These are phyloP conservation scores for Melanotaenia boesemani DNA, from an alignment of 2,797 vertebrate species.

Conservation along the genomic window DNA sequence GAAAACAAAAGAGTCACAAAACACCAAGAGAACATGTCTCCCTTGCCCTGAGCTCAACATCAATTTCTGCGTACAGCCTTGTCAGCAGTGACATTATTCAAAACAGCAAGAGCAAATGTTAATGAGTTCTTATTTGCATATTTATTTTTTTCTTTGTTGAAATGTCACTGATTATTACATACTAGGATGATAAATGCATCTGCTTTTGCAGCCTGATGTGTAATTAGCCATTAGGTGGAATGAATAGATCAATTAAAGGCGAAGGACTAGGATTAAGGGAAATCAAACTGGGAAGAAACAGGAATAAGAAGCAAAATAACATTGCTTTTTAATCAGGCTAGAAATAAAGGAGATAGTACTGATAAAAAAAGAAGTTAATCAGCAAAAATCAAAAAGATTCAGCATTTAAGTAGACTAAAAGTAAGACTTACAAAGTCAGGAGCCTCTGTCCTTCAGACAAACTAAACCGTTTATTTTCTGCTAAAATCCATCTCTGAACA, in stretches of 20 bases:
- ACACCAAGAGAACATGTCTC: constrained; percentile 86
- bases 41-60: constrained; percentile 91
- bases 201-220: constrained; percentile 98
- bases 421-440: constrained; percentile 48
- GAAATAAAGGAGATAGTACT: constrained; percentile 36
- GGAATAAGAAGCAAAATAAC: constrained; percentile 64
- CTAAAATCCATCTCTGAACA: constrained; percentile 46
- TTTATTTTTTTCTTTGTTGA: constrained; percentile 99
- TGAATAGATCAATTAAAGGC: constrained; percentile 99
- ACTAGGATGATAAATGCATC: constrained; percentile 99
- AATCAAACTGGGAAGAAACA: constrained; percentile 89
- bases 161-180: constrained; percentile 99
- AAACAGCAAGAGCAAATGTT: constrained; percentile 99
- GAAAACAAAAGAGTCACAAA: constrained; percentile 87
- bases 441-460: constrained; percentile 33
- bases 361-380: constrained; percentile 52
- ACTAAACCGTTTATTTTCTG: constrained; percentile 48
- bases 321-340: constrained; percentile 39
- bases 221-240: constrained; percentile 99
- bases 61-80: constrained; percentile 96
- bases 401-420: constrained; percentile 42
- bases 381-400: constrained; percentile 58
- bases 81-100: constrained; percentile 99
- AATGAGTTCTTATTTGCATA: constrained; percentile 99
- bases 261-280: constrained; percentile 90